Percentiles rank a stretch among this genome's conserved stretches.
phyloP scores from a whole-genome alignment of 2,797 vertebrate genomes.

The Acrossocheilus fasciatus region DNA sequence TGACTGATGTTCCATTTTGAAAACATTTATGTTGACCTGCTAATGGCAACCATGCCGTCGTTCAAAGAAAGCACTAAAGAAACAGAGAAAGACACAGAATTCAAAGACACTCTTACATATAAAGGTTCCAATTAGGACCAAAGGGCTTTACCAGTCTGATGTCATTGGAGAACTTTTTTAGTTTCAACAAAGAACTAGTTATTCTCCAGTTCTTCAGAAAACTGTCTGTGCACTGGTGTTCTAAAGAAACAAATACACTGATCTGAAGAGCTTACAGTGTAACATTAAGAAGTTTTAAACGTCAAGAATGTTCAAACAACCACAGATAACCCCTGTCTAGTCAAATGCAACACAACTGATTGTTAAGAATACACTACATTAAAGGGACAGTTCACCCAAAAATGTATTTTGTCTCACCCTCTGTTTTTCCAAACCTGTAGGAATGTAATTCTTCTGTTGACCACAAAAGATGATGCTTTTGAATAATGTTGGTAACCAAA shows the following conservation, averaged over 20 bases:
- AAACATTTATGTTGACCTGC: constrained; percentile 63
- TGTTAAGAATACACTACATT: neutral
- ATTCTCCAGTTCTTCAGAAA: constrained; percentile 4
- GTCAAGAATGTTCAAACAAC: neutral
- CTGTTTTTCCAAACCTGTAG: neutral
- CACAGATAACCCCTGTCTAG: neutral
- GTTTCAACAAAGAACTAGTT: constrained; percentile 13
- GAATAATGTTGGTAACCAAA: too few species aligned
- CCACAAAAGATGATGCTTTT: too few species aligned
- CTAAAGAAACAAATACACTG: neutral
- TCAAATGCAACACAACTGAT: neutral
- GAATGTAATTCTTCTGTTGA: neutral
- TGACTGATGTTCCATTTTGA: constrained; percentile 58
- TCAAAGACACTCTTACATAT: constrained; percentile 34
- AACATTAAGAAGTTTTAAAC: neutral
- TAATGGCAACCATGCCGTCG: constrained; percentile 56
- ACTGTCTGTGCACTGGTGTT: neutral
- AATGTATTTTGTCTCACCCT: too few species aligned
- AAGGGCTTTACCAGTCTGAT: constrained; percentile 21
- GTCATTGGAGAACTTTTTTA: constrained; percentile 14
- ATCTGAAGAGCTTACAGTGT: neutral
- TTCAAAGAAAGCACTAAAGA: constrained; percentile 38
- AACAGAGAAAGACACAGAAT: constrained; percentile 38
- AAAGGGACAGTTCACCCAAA: neutral
- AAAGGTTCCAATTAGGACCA: constrained; percentile 28